Evolutionary conservation across 2,113 vertebrate genomes (phyloP), one percentile per base, ranked within the genome.

Genomic region (Pangasianodon hypophthalmus): DNA sequence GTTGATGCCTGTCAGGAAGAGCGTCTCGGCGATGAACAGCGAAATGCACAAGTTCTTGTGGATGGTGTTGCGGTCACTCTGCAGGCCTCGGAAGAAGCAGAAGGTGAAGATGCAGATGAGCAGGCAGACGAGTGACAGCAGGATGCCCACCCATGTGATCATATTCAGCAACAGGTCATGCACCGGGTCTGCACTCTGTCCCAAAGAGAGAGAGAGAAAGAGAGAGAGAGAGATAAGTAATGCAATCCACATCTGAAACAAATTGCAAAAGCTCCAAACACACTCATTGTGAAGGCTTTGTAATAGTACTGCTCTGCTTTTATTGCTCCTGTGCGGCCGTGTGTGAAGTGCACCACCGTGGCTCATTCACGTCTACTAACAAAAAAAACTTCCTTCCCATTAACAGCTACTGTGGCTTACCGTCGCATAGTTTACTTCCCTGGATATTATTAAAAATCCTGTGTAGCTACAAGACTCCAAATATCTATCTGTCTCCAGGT

Each of bases 21-120:
- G 97, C 6, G 98, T 96, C 93, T 99, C 98, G 0, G 98, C 98
- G 87, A 99, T 97, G 6, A 99, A 99, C 32, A 99, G 96, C 92
- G 98, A 98, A 93, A 99, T 96, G 92, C 98, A 99, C 86, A 99
- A 95, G 93, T 99, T 99, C 95, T 99, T 99, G 92, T 99, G 98
- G 94, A 99, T 99, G 0, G 98, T 99, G 95, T 99, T 99, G 29
- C 98, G 97, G 88, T 99, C 98, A 0, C 98, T 99, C 95, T 99
- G 98, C 81, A 99, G 97, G 37, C 98, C 98, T 0, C 97, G 97
- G 96, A 99, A 99, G 95, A 99, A 99, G 96, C 98, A 99, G 95
- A 99, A 99, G 89, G 98, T 99, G 96, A 99, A 99, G 96, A 99
- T 97, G 96, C 98, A 99, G 94, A 99, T 98, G 95, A 99, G 96